Conservation (phyloP, 1,140 invertebrate species). For the Calephelis nemesis region DNA sequence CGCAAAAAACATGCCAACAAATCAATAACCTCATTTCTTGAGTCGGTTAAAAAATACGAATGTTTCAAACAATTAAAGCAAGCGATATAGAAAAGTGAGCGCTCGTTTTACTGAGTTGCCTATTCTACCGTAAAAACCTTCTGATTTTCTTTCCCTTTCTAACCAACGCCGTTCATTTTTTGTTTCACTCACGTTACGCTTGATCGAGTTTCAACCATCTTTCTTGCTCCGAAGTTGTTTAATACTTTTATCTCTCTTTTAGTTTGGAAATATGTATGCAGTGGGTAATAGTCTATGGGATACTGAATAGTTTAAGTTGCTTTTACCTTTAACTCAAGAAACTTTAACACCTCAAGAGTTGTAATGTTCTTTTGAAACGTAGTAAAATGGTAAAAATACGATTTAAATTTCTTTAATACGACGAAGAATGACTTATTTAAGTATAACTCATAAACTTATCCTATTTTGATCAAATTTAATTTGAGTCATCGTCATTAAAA, state of each 20-base stretch:
- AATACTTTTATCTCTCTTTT: constrained; percentile 74
- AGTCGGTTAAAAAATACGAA: neutral
- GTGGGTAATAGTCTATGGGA: constrained; percentile 58
- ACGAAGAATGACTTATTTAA: too few species aligned
- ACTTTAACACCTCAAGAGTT: neutral
- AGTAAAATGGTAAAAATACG: too few species aligned
- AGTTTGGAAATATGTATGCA: constrained; percentile 67
- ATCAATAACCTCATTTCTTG: too few species aligned
- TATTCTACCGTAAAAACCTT: constrained; percentile 12
- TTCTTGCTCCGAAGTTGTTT: constrained; percentile 72
- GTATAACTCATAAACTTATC: too few species aligned
- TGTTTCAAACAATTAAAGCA: constrained; percentile 7
- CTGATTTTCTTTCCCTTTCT: constrained; percentile 37
- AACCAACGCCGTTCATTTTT: constrained; percentile 34
- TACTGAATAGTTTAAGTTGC: constrained; percentile 48
- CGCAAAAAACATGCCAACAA: too few species aligned
- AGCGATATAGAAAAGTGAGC: constrained; percentile 3
- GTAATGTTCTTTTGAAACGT: too few species aligned
- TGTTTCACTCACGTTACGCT: constrained; percentile 52
- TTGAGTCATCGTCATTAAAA: too few species aligned
- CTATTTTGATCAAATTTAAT: too few species aligned
- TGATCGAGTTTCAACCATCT: constrained; percentile 77
- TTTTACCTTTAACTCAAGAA: constrained; percentile 21
- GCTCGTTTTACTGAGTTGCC: constrained; percentile 9
- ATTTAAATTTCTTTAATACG: too few species aligned